Evolutionary conservation across 2,888 invertebrate genomes (phyloP).

Genomic region (Lapara coniferarum): DNA sequence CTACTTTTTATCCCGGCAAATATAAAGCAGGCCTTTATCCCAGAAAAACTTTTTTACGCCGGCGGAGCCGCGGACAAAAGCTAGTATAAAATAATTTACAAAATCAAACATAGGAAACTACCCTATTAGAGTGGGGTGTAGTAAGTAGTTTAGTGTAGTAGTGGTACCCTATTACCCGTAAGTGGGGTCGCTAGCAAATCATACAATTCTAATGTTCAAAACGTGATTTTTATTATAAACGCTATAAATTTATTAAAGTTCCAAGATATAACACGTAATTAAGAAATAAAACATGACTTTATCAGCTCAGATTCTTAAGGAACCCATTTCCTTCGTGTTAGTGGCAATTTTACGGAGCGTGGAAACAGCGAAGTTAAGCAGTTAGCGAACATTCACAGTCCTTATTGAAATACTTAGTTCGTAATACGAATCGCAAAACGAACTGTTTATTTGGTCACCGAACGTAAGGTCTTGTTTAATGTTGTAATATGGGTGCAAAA

Average conservation of each 20-base stretch:
- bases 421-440: conserved; percentile 7
- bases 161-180: too few relatives aligned
- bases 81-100: too few relatives aligned
- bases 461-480: background rate
- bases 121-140: too few relatives aligned
- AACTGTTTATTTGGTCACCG: conserved; percentile 5
- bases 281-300: conserved; percentile 1
- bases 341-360: conserved; percentile 20
- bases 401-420: conserved; percentile 18
- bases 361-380: conserved; percentile 15
- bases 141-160: too few relatives aligned
- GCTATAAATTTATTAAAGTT: background rate
- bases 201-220: too few relatives aligned
- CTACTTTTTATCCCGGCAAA: too few relatives aligned
- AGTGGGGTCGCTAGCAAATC: background rate
- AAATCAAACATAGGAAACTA: too few relatives aligned
- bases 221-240: background rate
- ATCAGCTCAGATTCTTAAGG: conserved; percentile 14
- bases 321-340: too few relatives aligned
- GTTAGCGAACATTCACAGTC: background rate
- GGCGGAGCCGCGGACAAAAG: too few relatives aligned
- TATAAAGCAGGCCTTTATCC: too few relatives aligned
- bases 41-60: too few relatives aligned
- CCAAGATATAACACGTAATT: background rate
- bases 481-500: too few relatives aligned